Conservation (phyloP, 2,113 vertebrate species). For the Archilochus colubris region DNA sequence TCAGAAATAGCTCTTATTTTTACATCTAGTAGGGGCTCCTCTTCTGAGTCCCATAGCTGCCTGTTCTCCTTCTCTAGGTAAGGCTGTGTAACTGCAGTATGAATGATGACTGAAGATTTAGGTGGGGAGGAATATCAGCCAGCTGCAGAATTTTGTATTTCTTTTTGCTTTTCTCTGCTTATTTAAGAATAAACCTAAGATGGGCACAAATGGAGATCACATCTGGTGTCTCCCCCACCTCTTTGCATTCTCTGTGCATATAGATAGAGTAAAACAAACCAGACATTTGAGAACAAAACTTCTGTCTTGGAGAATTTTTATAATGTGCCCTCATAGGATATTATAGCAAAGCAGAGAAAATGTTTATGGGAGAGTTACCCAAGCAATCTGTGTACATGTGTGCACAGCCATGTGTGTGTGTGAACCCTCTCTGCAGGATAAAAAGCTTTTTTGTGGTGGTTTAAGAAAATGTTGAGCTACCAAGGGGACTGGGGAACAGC, state of each 20-base stretch:
- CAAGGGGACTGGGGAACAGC: neutral
- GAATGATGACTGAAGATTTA: neutral
- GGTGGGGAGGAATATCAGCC: neutral
- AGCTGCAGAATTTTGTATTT: neutral
- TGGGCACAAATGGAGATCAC: neutral
- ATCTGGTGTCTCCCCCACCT: neutral
- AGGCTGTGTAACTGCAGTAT: neutral
- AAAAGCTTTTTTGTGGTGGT: slow-evolving; percentile 26
- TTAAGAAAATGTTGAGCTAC: neutral
- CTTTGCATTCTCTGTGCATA: neutral
- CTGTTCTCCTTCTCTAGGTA: neutral
- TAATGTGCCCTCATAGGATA: neutral
- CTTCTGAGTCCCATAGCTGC: neutral
- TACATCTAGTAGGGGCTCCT: neutral
- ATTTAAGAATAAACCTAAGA: neutral
- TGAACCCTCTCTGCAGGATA: neutral
- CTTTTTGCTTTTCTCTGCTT: neutral
- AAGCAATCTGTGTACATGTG: neutral
- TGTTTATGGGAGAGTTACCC: slow-evolving; percentile 4
- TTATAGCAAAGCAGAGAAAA: neutral
- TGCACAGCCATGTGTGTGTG: neutral
- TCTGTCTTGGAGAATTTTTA: neutral
- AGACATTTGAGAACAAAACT: neutral
- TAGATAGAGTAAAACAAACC: neutral
- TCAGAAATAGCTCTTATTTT: neutral